Conservation (phyloP, 2,113 vertebrate species). For the Callipepla squamata region DNA sequence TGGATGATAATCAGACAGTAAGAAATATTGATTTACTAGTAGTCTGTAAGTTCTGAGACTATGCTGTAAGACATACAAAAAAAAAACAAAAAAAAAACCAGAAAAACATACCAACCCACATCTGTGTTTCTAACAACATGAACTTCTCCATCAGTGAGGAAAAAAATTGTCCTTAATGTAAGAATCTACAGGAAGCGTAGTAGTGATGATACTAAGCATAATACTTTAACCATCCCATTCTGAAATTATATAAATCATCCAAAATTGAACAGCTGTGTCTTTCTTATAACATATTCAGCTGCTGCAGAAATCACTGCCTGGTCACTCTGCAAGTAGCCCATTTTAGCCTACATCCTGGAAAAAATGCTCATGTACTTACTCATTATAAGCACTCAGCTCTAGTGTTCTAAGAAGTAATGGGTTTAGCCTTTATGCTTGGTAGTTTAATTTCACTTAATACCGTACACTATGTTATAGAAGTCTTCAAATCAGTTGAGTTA, state of each 20-base stretch:
- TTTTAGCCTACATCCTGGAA: not conserved
- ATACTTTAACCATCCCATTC: not conserved
- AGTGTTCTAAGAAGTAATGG: fast-evolving
- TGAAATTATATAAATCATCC: not conserved
- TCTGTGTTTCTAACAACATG: not conserved
- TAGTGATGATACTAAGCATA: not conserved
- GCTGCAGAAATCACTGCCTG: not conserved
- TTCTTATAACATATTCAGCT: not conserved
- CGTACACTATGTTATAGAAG: not conserved
- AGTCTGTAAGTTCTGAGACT: not conserved
- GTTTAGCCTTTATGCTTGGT: not conserved
- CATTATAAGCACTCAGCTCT: not conserved
- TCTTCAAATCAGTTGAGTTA: not conserved
- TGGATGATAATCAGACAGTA: not conserved
- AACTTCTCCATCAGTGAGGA: not conserved
- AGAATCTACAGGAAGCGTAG: not conserved
- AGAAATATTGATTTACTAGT: not conserved
- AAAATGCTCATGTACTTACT: not conserved
- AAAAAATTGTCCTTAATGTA: not conserved
- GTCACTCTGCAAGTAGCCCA: not conserved
- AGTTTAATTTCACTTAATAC: not conserved
- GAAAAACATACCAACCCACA: not conserved
- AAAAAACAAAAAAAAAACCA: too few species aligned
- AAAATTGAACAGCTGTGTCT: not conserved
- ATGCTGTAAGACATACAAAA: not conserved